Evolutionary conservation across 2,113 vertebrate species (phyloP), one percentile per base, ranked within the genome.

Genomic region (Theristicus caerulescens): DNA sequence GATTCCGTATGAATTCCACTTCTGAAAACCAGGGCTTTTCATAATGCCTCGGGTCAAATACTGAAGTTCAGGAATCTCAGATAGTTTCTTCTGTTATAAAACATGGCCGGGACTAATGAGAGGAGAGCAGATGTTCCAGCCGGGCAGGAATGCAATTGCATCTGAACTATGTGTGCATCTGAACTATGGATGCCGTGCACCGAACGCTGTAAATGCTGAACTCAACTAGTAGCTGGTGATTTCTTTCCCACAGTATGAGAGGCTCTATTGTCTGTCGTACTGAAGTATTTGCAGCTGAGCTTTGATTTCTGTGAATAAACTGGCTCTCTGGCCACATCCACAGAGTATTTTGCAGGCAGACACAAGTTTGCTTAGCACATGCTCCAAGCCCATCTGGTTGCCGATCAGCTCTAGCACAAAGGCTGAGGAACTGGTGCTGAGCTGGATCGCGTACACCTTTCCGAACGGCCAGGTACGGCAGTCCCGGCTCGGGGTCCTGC

Each of bases 81-180:
- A 74, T 31, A 58, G 83, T 69, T 95, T 80, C 92, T 94, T 84
- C 83, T 92, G 73, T 94, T 95, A 86, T 81, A 72, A 72, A 96
- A 78, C 77, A 65, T 1, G 57, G 88, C 59, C 83, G 49, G 77
- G 86, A 20, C 69, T 92, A 49, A 84, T 24, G 92, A 85, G 94
- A 86, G 70, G 62, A 51, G 76, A 94, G 9, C 92, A 97, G 94
- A 94, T 94, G 90, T 92, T 90, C 10, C 73, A 72, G 78, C 44
- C 27, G 15, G 82, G 66, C 77, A 67, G 90, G 95, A 74, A 94
- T 93, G 95, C 3, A 54, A 72, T 24, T 59, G 82, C 92, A 67
- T 81, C 92, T 86, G 92, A 87, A 32, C 66, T 5, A 0, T 12
- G 62, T 46, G n/a, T 71, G 84, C 52, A 46, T 71, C 91, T 77